Conservation (phyloP, 2,888 invertebrate species). For the Leptinotarsa tumamoca region DNA sequence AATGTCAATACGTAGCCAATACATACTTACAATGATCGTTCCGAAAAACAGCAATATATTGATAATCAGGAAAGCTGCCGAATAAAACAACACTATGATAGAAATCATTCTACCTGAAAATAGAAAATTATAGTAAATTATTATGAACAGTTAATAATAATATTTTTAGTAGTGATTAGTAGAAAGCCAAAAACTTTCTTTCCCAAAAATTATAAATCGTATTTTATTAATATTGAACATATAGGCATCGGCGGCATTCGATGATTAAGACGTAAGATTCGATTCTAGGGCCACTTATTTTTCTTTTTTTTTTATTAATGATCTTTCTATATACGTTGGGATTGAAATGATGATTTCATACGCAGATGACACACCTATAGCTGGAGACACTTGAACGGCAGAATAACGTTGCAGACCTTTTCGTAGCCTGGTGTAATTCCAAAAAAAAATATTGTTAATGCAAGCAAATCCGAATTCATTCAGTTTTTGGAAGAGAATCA, state of each 20-base stretch:
- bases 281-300: too few relatives aligned
- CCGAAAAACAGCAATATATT: constrained; percentile 38
- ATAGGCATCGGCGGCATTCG: too few relatives aligned
- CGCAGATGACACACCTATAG: too few relatives aligned
- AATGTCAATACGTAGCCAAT: neutral
- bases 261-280: too few relatives aligned
- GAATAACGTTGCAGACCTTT: neutral
- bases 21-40: constrained; percentile 36
- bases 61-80: constrained; percentile 34
- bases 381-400: too few relatives aligned
- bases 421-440: neutral
- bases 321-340: too few relatives aligned
- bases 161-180: too few relatives aligned
- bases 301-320: too few relatives aligned
- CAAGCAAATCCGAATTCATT: neutral
- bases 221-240: too few relatives aligned
- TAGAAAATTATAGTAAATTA: neutral
- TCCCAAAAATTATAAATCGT: too few relatives aligned
- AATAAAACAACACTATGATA: constrained; percentile 39
- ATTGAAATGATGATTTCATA: too few relatives aligned
- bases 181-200: too few relatives aligned
- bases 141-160: neutral
- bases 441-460: neutral
- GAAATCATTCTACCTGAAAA: constrained; percentile 41
- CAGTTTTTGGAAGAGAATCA: neutral